Evolutionary conservation across 2,888 invertebrate genomes (phyloP), one percentile per base, ranked within the genome.

Genomic region (Sclerodermus sp.): DNA sequence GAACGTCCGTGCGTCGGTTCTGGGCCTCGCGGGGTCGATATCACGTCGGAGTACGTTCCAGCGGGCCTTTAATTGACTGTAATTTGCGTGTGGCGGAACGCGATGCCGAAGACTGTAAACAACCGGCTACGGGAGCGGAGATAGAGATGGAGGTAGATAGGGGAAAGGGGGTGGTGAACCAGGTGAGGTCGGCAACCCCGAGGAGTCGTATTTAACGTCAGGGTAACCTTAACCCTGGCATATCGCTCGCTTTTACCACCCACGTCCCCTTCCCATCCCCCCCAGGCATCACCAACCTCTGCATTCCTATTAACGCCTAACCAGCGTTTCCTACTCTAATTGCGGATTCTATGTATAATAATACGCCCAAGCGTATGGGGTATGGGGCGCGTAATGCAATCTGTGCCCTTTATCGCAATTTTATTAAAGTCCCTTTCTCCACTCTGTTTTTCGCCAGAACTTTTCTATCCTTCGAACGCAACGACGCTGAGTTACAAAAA

Each of bases 61-160:
- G 60, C 47, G 62, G 60, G 62, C 47, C 60, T 68, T 66, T 69
- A 67, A 69, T 69, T 68, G 67, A 69, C 64, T 62, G 64, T 63
- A 67, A 69, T 69, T 68, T 68, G 59, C 63, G 57, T 61, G 52
- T 34, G 23, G 61, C 57, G 57, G 62, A 59, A 63, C 61, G 58
- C 58, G 53, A 61, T 59, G 52, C 41, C 50, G 49, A 56, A 58
- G 60, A 62, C 53, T 59, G 62, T 58, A 62, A 64, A 64, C 60
- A 58, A 55, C 54, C 52, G 47, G 52, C 47, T 43, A 40, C 45
- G 40, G 45, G 39, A 46, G 34, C 44, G 41, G 36, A 36, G 39
- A 43, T 31, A 53, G 32, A 37, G 51, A 42, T 39, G 18, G 45
- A 46, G 44, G 46, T 29, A 49, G 45, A 17, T 42, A 43, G 42